Percentiles rank a stretch among this genome's conserved stretches.
Conservation (phyloP, 2,797 vertebrate genomes). For the Luscinia megarhynchos region DNA sequence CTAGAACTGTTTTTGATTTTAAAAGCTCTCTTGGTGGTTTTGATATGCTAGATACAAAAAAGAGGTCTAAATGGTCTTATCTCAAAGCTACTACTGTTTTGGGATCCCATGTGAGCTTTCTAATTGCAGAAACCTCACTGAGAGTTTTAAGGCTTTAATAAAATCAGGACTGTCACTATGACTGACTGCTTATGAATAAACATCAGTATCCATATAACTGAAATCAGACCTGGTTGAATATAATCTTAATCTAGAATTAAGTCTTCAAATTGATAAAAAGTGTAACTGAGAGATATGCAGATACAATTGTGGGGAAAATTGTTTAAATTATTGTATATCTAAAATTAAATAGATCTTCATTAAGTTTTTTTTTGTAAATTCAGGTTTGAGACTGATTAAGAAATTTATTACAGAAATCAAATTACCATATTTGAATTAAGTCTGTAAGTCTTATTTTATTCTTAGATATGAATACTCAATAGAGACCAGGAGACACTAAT, state of each 20-base stretch:
- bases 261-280: background rate
- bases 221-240: background rate
- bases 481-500: background rate
- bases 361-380: background rate
- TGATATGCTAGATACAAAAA: background rate
- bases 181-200: background rate
- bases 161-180: background rate
- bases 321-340: background rate
- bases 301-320: fast-evolving
- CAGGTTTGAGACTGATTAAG: background rate
- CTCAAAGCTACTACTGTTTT: background rate
- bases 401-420: background rate
- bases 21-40: background rate
- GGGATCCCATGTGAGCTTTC: background rate
- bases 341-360: background rate
- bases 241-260: background rate
- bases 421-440: background rate
- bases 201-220: background rate
- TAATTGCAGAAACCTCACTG: background rate
- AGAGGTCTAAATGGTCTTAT: background rate
- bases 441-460: background rate
- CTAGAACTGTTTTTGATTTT: background rate
- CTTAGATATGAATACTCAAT: background rate
- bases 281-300: background rate
- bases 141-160: background rate